These are phyloP conservation scores for Grallaria varia DNA, from an alignment of 2,113 vertebrate species.

Conservation along the genomic window DNA sequence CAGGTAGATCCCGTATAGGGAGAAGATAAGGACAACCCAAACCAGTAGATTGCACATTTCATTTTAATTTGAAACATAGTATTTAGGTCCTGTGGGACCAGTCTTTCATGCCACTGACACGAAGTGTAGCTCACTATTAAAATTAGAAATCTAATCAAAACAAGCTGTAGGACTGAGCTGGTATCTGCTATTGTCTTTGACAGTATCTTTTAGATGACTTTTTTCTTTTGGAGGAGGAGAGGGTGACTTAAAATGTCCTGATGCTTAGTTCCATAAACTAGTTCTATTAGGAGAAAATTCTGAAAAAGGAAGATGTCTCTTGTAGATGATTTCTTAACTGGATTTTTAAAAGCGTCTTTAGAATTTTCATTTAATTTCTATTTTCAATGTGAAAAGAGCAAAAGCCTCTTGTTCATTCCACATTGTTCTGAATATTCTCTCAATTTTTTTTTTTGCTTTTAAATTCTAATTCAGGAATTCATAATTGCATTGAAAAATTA, in stretches of 20 bases:
- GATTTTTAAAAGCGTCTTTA: not conserved
- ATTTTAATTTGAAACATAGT: not conserved
- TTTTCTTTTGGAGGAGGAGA: too few species aligned
- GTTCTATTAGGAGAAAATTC: not conserved
- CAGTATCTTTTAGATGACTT: not conserved
- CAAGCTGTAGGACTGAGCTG: not conserved
- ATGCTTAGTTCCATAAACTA: not conserved
- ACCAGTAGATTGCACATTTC: not conserved
- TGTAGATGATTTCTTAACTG: not conserved
- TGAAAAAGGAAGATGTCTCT: not conserved
- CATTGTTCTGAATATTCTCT: not conserved
- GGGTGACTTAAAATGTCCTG: not conserved
- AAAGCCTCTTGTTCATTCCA: not conserved
- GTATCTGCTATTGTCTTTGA: not conserved
- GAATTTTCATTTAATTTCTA: not conserved
- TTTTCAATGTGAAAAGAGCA: not conserved
- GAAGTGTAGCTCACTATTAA: not conserved
- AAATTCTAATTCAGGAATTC: not conserved
- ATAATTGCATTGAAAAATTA: not conserved
- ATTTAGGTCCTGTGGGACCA: not conserved
- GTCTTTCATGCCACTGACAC: not conserved
- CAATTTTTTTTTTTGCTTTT: accelerated
- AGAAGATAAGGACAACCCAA: not conserved
- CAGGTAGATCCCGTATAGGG: accelerated
- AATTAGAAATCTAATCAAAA: not conserved